Evolutionary conservation across 1,140 invertebrate genomes (phyloP).

Genomic region (Drosophila kanapiae): DNA sequence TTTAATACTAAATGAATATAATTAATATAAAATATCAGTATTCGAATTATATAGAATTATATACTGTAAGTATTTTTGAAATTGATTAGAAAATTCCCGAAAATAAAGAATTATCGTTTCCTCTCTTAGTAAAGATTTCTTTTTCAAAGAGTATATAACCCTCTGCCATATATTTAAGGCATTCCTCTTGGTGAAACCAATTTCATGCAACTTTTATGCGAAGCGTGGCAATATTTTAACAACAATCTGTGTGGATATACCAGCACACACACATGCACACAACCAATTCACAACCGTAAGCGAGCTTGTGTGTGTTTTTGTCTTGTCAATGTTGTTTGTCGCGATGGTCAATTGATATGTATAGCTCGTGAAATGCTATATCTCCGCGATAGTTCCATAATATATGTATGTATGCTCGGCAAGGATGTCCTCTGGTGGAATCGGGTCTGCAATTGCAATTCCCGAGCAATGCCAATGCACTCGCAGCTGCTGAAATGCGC

Average conservation of each 20-base stretch:
- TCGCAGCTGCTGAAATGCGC: slow-evolving; percentile 35
- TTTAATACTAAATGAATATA: no score
- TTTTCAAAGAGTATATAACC: slow-evolving; percentile 21
- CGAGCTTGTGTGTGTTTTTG: slow-evolving; percentile 34
- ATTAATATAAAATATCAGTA: no score
- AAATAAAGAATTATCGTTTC: neutral
- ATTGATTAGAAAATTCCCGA: neutral
- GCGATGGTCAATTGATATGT: slow-evolving; percentile 81
- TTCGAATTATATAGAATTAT: no score
- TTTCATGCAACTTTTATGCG: slow-evolving; percentile 66
- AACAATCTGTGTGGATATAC: slow-evolving; percentile 54
- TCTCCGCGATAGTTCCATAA: slow-evolving; percentile 34
- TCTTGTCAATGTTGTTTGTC: slow-evolving; percentile 52
- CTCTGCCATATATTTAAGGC: neutral
- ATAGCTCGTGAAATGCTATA: slow-evolving; percentile 42
- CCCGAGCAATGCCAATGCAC: slow-evolving; percentile 47
- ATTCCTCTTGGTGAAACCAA: slow-evolving; percentile 33
- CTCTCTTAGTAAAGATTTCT: neutral
- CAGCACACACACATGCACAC: slow-evolving; percentile 6
- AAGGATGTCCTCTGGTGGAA: slow-evolving; percentile 33
- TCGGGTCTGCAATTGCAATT: slow-evolving; percentile 20
- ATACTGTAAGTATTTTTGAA: neutral
- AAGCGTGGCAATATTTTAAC: slow-evolving; percentile 76
- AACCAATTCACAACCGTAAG: slow-evolving; percentile 4
- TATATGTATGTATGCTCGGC: slow-evolving; percentile 10